A percentile compares a stretch with the other conserved stretches of the same genome.
phyloP scores from a whole-genome alignment of 1,140 invertebrate species.

The Trissolcus basalis region DNA sequence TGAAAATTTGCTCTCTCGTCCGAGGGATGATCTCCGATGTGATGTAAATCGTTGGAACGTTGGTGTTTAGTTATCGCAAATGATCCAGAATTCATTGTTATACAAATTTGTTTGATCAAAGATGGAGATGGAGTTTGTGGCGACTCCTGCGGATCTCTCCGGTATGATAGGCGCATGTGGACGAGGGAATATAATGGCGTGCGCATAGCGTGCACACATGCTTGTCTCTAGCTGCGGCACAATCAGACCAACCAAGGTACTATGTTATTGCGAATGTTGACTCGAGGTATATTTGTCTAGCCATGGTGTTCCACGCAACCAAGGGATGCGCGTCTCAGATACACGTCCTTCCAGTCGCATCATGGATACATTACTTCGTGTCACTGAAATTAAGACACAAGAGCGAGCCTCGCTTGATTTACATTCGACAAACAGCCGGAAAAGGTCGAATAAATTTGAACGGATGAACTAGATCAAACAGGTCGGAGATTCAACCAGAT shows the following conservation, averaged over 20 bases:
- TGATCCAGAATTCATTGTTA: too few relatives aligned
- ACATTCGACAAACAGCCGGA: conserved; percentile 32
- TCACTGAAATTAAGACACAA: conserved; percentile 10
- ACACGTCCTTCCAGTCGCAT: conserved; percentile 13
- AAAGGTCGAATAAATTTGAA: conserved; percentile 26
- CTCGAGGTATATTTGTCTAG: conserved; percentile 75
- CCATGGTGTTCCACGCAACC: conserved; percentile 64
- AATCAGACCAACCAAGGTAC: conserved; percentile 66
- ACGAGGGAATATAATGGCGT: conserved; percentile 54
- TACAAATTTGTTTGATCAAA: too few relatives aligned
- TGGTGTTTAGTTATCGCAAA: too few relatives aligned
- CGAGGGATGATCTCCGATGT: too few relatives aligned
- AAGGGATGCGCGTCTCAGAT: background rate
- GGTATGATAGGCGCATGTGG: conserved; percentile 58
- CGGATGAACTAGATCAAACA: conserved; percentile 27
- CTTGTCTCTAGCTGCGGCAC: conserved; percentile 55
- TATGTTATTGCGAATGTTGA: conserved; percentile 74
- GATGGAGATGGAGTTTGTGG: background rate
- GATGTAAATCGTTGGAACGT: too few relatives aligned
- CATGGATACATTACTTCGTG: conserved; percentile 5
- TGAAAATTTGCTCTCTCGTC: too few relatives aligned
- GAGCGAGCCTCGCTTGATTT: conserved; percentile 21
- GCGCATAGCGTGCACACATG: conserved; percentile 56
- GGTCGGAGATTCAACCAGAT: conserved; percentile 17
- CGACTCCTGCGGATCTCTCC: conserved; percentile 45